Percentiles rank a stretch among this genome's conserved stretches.
Conservation (phyloP, 1,140 invertebrate species). For the Agrilus planipennis region DNA sequence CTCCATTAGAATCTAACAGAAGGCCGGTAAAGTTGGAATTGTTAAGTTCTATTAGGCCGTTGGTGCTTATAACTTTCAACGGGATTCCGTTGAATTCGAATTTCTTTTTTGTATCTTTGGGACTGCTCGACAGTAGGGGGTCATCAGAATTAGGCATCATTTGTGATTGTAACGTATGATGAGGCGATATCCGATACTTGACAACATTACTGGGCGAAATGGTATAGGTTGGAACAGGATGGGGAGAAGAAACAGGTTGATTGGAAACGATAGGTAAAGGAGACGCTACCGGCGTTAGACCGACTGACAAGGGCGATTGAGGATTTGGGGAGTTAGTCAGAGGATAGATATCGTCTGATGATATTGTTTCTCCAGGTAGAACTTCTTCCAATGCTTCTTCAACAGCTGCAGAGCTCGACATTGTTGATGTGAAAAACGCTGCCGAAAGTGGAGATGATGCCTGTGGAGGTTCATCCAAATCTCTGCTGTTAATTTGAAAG, state of each 20-base stretch:
- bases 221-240: constrained; percentile 37
- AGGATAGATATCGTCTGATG: constrained; percentile 46
- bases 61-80: constrained; percentile 48
- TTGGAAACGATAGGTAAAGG: constrained; percentile 42
- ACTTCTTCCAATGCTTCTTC: constrained; percentile 72
- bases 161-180: constrained; percentile 49
- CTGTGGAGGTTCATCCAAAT: constrained; percentile 45
- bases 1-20: constrained; percentile 49
- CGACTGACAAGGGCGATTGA: constrained; percentile 42
- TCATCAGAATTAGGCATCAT: constrained; percentile 81
- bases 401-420: constrained; percentile 71
- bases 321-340: constrained; percentile 52
- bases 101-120: constrained; percentile 54
- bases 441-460: constrained; percentile 61
- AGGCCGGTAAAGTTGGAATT: constrained; percentile 46
- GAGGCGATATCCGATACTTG: constrained; percentile 39
- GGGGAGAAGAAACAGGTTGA: constrained; percentile 40
- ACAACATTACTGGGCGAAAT: constrained; percentile 23
- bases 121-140: constrained; percentile 66
- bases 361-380: constrained; percentile 57
- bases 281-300: constrained; percentile 44
- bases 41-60: constrained; percentile 45
- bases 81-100: constrained; percentile 46
- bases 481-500: constrained; percentile 36
- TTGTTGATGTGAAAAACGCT: constrained; percentile 74